Evolutionary conservation across 92 coral and sea anemone genomes (phyloP).

Genomic region (Epizoanthus fatuus): DNA sequence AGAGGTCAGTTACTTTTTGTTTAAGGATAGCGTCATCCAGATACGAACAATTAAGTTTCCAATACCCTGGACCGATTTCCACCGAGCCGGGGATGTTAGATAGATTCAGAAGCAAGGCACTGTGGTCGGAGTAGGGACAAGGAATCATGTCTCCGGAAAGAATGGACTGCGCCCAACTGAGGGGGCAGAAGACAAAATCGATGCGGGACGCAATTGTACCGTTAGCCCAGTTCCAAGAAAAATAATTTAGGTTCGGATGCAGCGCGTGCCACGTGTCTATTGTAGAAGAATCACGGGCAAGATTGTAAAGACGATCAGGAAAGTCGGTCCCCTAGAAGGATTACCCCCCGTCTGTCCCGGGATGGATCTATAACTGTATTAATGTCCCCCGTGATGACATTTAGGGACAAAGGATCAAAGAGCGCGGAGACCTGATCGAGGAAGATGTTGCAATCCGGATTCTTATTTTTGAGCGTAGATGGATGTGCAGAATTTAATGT

Average conservation of each 20-base stretch:
- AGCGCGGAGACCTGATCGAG: background rate
- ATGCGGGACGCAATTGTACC: background rate
- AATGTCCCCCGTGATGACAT: conserved; percentile 26
- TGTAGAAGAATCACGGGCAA: background rate
- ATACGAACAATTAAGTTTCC: conserved; percentile 44
- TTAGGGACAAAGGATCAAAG: conserved; percentile 3
- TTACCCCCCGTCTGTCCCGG: background rate
- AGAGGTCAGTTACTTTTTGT: no score
- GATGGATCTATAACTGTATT: conserved; percentile 18
- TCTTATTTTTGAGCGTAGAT: conserved; percentile 15
- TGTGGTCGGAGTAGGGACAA: conserved; percentile 39
- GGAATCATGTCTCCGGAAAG: background rate
- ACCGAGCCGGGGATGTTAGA: background rate
- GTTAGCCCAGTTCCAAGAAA: conserved; percentile 6
- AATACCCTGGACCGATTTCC: background rate
- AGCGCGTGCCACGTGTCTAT: background rate
- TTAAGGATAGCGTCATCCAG: no score
- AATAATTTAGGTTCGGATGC: background rate
- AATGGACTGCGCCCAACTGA: background rate
- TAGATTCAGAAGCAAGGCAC: background rate
- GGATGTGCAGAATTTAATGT: background rate
- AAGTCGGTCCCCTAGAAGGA: background rate
- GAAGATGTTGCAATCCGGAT: conserved; percentile 39
- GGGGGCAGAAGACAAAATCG: background rate
- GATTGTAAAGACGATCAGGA: background rate